Base-by-base conservation (phyloP, 1,140 invertebrate genomes). In the Conus betulinus region DNA sequence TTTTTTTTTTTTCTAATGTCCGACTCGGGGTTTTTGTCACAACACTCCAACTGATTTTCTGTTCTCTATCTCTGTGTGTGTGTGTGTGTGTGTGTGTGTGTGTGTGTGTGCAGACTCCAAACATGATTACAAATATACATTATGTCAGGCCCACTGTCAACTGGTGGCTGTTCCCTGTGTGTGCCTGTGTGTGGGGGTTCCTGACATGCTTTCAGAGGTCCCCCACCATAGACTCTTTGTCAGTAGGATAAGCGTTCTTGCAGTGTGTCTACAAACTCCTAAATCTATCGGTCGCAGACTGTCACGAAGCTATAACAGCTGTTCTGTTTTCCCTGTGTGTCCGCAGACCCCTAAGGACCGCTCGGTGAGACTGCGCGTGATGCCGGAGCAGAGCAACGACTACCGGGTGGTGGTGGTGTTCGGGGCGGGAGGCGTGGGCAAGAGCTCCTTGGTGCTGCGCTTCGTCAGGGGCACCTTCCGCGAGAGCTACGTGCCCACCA, bases 391-490 rank as follows among this genome's bases (percentile, higher is more conserved):
- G 96, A 99, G 98, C 96, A 99, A 99, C 96, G 99, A 99, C 96
- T 99, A 99, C 96, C 96, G 99, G 90, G 99, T 99, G 91, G 67
- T 99, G 91, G 99, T 99, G 90, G 99, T 99, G 90, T 99, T 99
- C 96, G 99, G 99, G 82, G 95, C 95, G 5, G 95, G 94, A 6
- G 95, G 95, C 13, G 95, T 95, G 25, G 95, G 95, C n/a, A 99
- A 99, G 95, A 98, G 98, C 94, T 99, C 98, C 7, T 96, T 99
- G 53, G 98, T 99, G 17, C 96, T 99, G 79, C 96, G 99, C 92
- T 99, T 99, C 96, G 98, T 99, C 90, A 99, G 99, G 96, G 99
- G 99, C 87, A 99, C 98, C 84, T 99, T 99, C 95, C 97, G 98
- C 89, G 99, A 99, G 94, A 98, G 97, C 92, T 99, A 99, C 95